Evolutionary conservation across 2,888 invertebrate species (phyloP), one percentile per base, ranked within the genome.

Genomic region (Diarsia brunnea): DNA sequence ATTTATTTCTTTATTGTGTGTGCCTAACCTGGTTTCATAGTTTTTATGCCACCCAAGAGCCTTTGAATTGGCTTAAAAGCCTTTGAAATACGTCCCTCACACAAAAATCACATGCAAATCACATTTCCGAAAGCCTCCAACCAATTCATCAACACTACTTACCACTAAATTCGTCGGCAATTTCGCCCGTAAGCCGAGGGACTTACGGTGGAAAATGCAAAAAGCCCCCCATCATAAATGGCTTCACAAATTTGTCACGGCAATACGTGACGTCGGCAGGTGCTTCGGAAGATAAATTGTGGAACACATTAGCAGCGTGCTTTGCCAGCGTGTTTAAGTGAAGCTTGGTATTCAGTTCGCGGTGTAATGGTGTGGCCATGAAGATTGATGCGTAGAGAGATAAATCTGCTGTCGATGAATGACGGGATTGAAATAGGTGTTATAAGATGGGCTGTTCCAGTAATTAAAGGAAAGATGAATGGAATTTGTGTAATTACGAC

Each of bases 221-320:
- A 38, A 38, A 38, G 38, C 38, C 55, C 45, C 16, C 47, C 21
- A 19, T 45, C 64, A 73, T 63, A 63, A 75, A 70, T 43, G 43
- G 43, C 69, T 45, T 73, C 65, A 69, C 82, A 65, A 84, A 79
- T 79, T 84, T 74, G 74, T 82, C 81, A 69, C 58, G 51, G 58
- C 24, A 70, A 47, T 74, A 73, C 75, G n/a, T 51, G 51, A 69
- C 66, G 74, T 63, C 75, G 65, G 63, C 84, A 77, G 82, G 71
- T 82, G 67, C 70, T 69, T 58, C 3, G 11, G 1, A 77, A 79
- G 77, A 84, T 77, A 82, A 70, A 84, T 82, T 60, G 77, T 49
- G 75, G 38, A 79, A 79, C 75, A 82, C 79, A 82, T 82, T 84
- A 84, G 79, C 61, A 63, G 31, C 53, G 58, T 69, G 61, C 76